Conservation (phyloP, 2,888 invertebrate genomes). For the Caenorhabditis japonica region DNA sequence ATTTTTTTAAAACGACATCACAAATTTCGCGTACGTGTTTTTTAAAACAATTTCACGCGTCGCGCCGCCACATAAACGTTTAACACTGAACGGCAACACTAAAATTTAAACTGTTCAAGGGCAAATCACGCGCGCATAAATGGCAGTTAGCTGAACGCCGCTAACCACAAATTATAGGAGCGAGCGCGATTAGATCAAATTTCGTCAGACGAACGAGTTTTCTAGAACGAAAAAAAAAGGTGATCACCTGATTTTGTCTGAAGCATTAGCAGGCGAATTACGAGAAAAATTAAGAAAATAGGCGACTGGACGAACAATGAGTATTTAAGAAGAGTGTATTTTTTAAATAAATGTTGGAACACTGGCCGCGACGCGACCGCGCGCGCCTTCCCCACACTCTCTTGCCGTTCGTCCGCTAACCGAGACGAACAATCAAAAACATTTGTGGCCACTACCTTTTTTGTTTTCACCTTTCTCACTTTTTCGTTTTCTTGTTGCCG, state of each 20-base stretch:
- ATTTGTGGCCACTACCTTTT: constrained; percentile 26
- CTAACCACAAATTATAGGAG: too few species aligned
- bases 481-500: not conserved
- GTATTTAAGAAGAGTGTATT: too few species aligned
- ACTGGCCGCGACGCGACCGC: constrained; percentile 46
- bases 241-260: too few species aligned
- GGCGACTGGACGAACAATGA: constrained; percentile 19
- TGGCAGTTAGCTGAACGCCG: too few species aligned
- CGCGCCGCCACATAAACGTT: too few species aligned
- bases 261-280: too few species aligned
- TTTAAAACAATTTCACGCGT: too few species aligned
- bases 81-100: too few species aligned
- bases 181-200: constrained; percentile 28
- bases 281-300: constrained; percentile 4
- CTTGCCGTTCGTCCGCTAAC: not conserved
- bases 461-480: constrained; percentile 26
- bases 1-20: too few species aligned
- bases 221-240: constrained; percentile 7
- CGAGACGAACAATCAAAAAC: constrained; percentile 19
- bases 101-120: constrained; percentile 4
- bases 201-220: constrained; percentile 21
- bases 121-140: too few species aligned
- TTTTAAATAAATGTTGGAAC: constrained; percentile 30
- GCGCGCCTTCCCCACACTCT: constrained; percentile 14
- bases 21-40: too few species aligned